Evolutionary conservation across 1,140 invertebrate species (phyloP).

Genomic region (Latrodectus geometricus): DNA sequence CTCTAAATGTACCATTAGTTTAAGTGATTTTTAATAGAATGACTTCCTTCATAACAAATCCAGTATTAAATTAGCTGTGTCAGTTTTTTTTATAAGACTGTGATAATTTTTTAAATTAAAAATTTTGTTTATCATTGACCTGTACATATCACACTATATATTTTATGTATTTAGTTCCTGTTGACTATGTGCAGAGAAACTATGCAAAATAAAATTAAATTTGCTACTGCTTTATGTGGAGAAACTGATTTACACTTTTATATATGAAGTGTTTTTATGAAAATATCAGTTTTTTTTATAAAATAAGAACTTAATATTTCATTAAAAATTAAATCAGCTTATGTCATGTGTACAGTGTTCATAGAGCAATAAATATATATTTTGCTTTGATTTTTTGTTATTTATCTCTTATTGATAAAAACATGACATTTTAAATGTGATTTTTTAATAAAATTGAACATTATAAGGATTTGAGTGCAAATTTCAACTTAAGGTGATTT

Average conservation of each 20-base stretch:
- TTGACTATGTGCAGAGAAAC: slow-evolving; percentile 37
- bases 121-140: slow-evolving; percentile 12
- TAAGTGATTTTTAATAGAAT: slow-evolving; percentile 10
- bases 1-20: slow-evolving; percentile 3
- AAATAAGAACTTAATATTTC: neutral
- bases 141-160: slow-evolving; percentile 25
- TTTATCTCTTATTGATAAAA: too few species aligned
- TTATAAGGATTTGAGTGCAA: too few species aligned
- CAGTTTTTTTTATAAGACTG: slow-evolving; percentile 33
- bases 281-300: neutral
- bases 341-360: neutral
- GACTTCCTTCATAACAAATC: neutral
- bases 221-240: slow-evolving; percentile 3
- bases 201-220: slow-evolving; percentile 3
- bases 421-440: too few species aligned
- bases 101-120: slow-evolving; percentile 46
- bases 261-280: neutral
- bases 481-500: too few species aligned
- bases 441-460: too few species aligned
- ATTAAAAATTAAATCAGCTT: neutral
- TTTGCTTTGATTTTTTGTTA: neutral
- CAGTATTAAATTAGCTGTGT: slow-evolving; percentile 57
- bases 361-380: slow-evolving; percentile 25
- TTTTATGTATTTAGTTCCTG: slow-evolving; percentile 51
- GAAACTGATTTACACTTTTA: slow-evolving; percentile 17